These are phyloP conservation scores for Linurgus olivaceus DNA, from an alignment of 2,797 vertebrate species.

Conservation along the genomic window DNA sequence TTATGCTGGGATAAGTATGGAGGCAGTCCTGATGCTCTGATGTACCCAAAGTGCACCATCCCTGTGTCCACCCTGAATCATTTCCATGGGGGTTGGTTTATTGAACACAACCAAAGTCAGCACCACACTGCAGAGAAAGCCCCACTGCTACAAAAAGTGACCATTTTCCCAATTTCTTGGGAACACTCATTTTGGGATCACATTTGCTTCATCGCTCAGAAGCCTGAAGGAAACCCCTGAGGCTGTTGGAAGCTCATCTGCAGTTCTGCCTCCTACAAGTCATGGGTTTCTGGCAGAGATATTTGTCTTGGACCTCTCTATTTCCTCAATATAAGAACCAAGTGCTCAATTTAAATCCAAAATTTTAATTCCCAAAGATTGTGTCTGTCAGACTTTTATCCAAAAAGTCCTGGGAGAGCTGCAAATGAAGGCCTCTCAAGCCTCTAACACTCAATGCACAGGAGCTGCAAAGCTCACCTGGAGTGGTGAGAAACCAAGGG, in stretches of 20 bases:
- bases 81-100: not conserved
- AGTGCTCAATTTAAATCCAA: not conserved
- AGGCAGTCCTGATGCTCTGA: not conserved
- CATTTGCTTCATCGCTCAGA: not conserved
- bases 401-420: not conserved
- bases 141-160: not conserved
- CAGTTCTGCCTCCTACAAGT: not conserved
- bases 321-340: not conserved
- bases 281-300: not conserved
- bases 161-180: not conserved
- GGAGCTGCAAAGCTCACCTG: not conserved
- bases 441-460: fast-evolving
- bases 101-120: not conserved
- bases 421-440: not conserved
- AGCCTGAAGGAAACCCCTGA: not conserved
- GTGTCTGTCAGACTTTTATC: not conserved
- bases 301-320: not conserved
- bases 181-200: not conserved
- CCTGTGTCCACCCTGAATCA: not conserved
- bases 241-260: not conserved
- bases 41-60: not conserved
- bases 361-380: not conserved
- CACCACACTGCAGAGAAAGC: not conserved
- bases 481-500: not conserved
- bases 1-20: not conserved